Conservation (phyloP, 2,888 invertebrate genomes). For the Pelosia muscerda region DNA sequence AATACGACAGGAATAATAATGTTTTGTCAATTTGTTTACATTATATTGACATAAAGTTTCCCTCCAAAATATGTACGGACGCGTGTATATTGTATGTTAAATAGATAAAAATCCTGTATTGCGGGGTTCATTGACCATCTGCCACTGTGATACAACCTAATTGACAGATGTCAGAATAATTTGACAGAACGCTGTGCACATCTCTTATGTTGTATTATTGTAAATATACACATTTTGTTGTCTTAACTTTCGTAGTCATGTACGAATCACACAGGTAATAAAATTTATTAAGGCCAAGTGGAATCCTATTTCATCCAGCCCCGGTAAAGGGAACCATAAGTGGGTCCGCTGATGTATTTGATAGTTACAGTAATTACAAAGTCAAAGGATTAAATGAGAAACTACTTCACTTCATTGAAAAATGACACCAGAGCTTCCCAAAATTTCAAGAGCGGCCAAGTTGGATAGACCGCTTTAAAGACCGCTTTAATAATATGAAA, state of each 20-base stretch:
- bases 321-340: background rate
- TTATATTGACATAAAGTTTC: constrained; percentile 23
- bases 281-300: background rate
- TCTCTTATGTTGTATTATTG: background rate
- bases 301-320: background rate
- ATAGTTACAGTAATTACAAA: background rate
- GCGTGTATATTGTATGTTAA: background rate
- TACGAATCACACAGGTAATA: background rate
- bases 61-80: background rate
- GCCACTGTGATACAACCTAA: background rate
- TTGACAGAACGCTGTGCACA: background rate
- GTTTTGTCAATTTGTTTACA: constrained; percentile 29
- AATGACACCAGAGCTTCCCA: background rate
- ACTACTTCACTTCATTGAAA: background rate
- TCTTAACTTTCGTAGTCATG: background rate
- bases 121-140: background rate
- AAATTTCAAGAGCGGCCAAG: background rate
- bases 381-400: background rate
- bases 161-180: constrained; percentile 12
- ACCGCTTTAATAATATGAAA: too few relatives aligned
- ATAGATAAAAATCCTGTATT: constrained; percentile 2
- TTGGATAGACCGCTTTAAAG: background rate
- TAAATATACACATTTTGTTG: background rate
- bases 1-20: constrained; percentile 26
- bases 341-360: background rate